Base-by-base conservation (phyloP, 2,888 invertebrate genomes). In the Actias luna region DNA sequence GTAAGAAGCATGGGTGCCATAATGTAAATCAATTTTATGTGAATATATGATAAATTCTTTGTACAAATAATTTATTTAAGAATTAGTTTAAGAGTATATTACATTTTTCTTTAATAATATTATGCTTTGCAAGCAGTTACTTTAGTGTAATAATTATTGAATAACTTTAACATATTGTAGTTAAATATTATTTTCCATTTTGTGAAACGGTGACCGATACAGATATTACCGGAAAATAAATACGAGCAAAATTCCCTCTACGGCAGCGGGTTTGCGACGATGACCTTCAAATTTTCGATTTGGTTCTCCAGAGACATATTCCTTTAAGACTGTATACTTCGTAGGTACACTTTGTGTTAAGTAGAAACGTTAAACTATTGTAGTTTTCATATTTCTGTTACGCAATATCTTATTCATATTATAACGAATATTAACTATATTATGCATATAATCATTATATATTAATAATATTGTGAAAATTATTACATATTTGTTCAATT, bases 271-370 rank as follows among this genome's bases (percentile, higher is more conserved):
- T 12, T 55, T 27, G 52, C 55, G 36, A 14, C 55, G 57, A 12
- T 57, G 55, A 39, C 55, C 61, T 61, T 61, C 36, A n/a, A 18
- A 61, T 57, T 61, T 61, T 61, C 36, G 55, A 61, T 61, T 57
- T 55, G 22, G 10, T 29, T 18, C 55, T 29, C 39, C 36, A n/a
- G 29, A 5, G 18, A 16, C 55, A 39, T 12, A 18, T 57, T 27
- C 55, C 7, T 35, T 46, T 58, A 58, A 46, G 33, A 8, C 8
- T 25, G 29, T 31, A 31, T 7, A 25, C 25, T 50, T n/a, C n/a
- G n/a, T 12, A 50, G 22, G 46, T 50, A 2, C 8, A 12, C 12
- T 50, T 14, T 50, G 46, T 10, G 8, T 8, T 39, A 39, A 39
- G 36, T 39, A 39, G 14, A 7, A 22, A 46, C 10, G 22, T 46